These are phyloP conservation scores for Microcebus tavaratra DNA, from an alignment of 2,113 vertebrate genomes.

Conservation along the genomic window DNA sequence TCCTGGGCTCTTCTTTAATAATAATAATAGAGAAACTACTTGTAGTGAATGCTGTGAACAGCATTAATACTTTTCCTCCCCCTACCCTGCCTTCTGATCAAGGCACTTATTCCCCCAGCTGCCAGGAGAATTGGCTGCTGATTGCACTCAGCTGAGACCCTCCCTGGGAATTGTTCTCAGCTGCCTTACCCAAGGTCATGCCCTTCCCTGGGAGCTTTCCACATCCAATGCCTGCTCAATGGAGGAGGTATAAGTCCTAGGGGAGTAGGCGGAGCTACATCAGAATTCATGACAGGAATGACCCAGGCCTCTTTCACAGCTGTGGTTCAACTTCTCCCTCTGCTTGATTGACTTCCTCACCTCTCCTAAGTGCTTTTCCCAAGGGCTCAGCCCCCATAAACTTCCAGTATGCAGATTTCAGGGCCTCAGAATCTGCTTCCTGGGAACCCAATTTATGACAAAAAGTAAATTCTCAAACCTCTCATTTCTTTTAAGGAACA, in stretches of 20 bases:
- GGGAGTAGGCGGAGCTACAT: background rate
- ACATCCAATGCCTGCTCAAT: background rate
- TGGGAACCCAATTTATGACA: background rate
- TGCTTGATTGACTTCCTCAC: background rate
- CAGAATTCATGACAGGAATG: background rate
- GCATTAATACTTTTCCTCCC: background rate
- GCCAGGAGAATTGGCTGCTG: background rate
- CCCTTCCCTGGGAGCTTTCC: background rate
- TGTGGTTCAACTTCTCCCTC: background rate
- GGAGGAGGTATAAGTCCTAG: background rate
- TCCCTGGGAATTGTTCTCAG: background rate
- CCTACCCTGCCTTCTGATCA: background rate
- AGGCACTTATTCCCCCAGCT: background rate
- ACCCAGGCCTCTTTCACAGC: background rate
- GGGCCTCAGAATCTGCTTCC: background rate
- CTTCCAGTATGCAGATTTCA: background rate
- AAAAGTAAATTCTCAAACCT: slow-evolving; percentile 11
- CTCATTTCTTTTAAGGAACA: slow-evolving; percentile 19
- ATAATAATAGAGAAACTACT: background rate
- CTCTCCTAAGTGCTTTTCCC: background rate
- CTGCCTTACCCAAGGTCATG: background rate
- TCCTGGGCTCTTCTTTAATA: background rate
- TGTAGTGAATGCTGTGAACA: background rate
- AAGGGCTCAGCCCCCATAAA: background rate
- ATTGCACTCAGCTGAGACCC: background rate